Conservation (phyloP, 2,888 invertebrate species). For the Coleophora deauratella region DNA sequence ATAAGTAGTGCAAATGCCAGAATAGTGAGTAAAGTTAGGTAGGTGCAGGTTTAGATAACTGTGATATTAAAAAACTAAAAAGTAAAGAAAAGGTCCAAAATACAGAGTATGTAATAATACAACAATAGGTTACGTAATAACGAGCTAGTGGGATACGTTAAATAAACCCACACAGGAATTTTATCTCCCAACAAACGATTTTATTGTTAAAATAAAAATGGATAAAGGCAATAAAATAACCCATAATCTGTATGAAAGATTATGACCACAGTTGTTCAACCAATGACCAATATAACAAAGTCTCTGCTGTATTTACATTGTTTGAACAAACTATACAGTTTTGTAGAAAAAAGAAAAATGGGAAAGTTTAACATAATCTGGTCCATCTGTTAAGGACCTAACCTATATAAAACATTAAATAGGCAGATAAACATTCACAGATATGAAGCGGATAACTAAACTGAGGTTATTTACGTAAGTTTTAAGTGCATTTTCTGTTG, state of each 20-base stretch:
- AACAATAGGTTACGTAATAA: too few relatives aligned
- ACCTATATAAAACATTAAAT: constrained; percentile 35
- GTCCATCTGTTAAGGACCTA: constrained; percentile 28
- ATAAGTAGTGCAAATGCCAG: too few relatives aligned
- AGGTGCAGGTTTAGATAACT: too few relatives aligned
- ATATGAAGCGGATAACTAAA: constrained; percentile 32
- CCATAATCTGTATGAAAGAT: constrained; percentile 20
- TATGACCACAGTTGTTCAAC: constrained; percentile 19
- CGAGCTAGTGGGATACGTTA: too few relatives aligned
- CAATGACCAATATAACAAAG: constrained; percentile 17
- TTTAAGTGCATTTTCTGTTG: constrained; percentile 17
- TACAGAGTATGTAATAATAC: too few relatives aligned
- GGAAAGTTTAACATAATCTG: constrained; percentile 14
- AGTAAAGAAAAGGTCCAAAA: too few relatives aligned
- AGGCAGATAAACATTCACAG: constrained; percentile 33
- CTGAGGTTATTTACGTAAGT: constrained; percentile 32
- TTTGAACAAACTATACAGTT: background rate
- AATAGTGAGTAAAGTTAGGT: too few relatives aligned
- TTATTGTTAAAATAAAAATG: constrained; percentile 16
- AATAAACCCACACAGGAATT: constrained; percentile 7
- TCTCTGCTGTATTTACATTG: constrained; percentile 10
- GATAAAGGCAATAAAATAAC: constrained; percentile 15
- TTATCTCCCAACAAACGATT: constrained; percentile 10
- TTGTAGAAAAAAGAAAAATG: background rate
- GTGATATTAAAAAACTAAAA: too few relatives aligned